phyloP scores from a whole-genome alignment of 2,113 vertebrate genomes.

The Rattus norvegicus region DNA sequence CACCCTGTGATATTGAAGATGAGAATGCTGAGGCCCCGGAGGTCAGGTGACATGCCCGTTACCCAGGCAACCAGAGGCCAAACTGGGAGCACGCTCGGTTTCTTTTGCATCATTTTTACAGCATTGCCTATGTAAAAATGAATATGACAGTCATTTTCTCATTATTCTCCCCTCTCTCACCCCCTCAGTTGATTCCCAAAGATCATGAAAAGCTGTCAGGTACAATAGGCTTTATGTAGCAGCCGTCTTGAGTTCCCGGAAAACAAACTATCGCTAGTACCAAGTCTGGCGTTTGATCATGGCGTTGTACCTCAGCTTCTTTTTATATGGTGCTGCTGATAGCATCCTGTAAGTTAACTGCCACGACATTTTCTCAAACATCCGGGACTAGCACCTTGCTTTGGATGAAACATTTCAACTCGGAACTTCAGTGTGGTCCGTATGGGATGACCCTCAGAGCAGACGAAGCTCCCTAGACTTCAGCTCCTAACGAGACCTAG shows the following conservation, averaged over 20 bases:
- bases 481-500: slow-evolving; percentile 21
- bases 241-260: background rate
- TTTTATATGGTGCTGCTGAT: background rate
- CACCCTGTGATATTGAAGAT: background rate
- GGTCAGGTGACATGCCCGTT: background rate
- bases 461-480: background rate
- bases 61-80: background rate
- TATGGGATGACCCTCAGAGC: background rate
- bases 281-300: background rate
- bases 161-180: background rate
- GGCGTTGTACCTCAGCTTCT: background rate
- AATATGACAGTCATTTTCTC: slow-evolving; percentile 10
- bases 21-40: background rate
- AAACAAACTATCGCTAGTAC: background rate
- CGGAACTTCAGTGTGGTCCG: background rate
- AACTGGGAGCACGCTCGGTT: background rate
- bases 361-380: background rate
- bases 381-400: background rate
- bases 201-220: background rate
- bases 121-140: background rate
- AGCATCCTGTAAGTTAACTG: background rate
- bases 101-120: background rate
- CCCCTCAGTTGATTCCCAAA: background rate
- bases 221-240: background rate
- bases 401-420: slow-evolving; percentile 41